Percentiles rank a stretch among this genome's conserved stretches.
Conservation (phyloP, 2,113 vertebrate genomes). For the Odocoileus hemionus region DNA sequence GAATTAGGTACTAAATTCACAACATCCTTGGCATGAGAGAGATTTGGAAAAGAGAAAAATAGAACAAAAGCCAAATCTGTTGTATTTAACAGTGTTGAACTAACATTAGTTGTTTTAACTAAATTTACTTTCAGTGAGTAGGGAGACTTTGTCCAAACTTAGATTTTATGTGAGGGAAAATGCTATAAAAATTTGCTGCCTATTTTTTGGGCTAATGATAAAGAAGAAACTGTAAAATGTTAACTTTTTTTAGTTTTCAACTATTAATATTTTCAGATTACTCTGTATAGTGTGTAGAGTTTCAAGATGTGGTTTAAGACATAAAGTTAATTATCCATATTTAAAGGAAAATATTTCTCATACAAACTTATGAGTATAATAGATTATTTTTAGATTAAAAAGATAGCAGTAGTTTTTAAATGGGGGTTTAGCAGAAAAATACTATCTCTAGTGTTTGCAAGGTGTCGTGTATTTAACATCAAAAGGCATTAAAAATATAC, state of each 20-base stretch:
- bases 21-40: background rate
- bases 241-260: background rate
- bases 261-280: background rate
- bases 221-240: background rate
- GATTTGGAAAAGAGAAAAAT: background rate
- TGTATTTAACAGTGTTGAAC: background rate
- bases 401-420: slow-evolving; percentile 65
- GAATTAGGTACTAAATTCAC: background rate
- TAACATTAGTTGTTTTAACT: slow-evolving; percentile 5
- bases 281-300: background rate
- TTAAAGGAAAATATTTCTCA: slow-evolving; percentile 10
- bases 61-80: background rate
- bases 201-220: background rate
- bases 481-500: slow-evolving; percentile 74
- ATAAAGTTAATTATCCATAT: background rate
- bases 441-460: slow-evolving; percentile 62
- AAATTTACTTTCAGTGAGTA: background rate
- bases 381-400: slow-evolving; percentile 65
- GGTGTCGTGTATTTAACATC: slow-evolving; percentile 68
- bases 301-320: background rate
- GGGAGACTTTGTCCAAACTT: background rate
- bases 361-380: background rate
- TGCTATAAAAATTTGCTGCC: background rate
- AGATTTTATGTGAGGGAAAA: background rate
- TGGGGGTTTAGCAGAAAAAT: slow-evolving; percentile 69